Evolutionary conservation across 2,888 invertebrate species (phyloP).

Genomic region (Neoitamus cyanurus): DNA sequence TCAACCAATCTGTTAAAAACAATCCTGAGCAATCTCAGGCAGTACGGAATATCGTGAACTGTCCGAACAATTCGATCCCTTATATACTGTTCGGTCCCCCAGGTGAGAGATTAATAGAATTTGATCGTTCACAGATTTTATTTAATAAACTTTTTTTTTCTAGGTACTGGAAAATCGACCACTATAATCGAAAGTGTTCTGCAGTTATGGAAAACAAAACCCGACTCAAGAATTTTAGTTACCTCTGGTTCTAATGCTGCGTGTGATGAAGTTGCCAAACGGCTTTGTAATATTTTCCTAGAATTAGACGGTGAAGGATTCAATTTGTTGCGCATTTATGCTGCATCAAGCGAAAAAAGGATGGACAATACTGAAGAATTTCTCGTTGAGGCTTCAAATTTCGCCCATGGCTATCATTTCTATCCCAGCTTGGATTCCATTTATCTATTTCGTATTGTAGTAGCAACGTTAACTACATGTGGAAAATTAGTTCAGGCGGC

Average conservation of each 20-base stretch:
- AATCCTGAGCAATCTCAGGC: conserved; percentile 75
- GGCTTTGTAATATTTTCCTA: conserved; percentile 65
- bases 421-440: conserved; percentile 68
- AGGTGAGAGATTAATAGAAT: conserved; percentile 67
- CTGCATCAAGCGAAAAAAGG: conserved; percentile 63
- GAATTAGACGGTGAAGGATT: conserved; percentile 50
- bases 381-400: conserved; percentile 66
- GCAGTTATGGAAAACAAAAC: conserved; percentile 68
- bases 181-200: conserved; percentile 77
- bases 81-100: conserved; percentile 91
- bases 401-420: conserved; percentile 60
- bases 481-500: conserved; percentile 60
- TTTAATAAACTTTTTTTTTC: background rate
- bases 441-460: conserved; percentile 70
- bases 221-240: conserved; percentile 69
- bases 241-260: conserved; percentile 79
- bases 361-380: conserved; percentile 62
- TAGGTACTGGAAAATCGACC: conserved; percentile 77
- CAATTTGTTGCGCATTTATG: conserved; percentile 66
- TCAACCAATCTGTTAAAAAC: conserved; percentile 63
- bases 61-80: conserved; percentile 74
- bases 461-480: conserved; percentile 73
- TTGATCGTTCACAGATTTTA: background rate
- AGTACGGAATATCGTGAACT: conserved; percentile 74
- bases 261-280: conserved; percentile 74